Base-by-base conservation (phyloP, 2,797 vertebrate genomes). In the Lutjanus argentimaculatus region DNA sequence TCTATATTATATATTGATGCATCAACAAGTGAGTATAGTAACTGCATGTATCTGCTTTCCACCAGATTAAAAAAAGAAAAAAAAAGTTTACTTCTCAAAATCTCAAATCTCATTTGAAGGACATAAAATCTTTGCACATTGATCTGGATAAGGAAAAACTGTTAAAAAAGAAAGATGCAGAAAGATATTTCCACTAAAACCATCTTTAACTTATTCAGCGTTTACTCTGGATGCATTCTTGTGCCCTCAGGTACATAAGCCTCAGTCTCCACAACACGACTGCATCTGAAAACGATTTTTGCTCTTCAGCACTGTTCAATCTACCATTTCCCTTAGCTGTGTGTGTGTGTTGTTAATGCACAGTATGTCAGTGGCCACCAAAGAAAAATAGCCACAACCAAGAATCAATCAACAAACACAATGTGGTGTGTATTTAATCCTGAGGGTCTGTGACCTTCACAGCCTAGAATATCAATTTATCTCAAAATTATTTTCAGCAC, bases 381-480 rank as follows among this genome's bases (percentile, higher is more conserved):
- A 76, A 86, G 87, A 91, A 88, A 89, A 88, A 89, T 80, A 69
- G 79, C 76, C 85, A 77, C 68, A 69, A 85, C 73, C 55, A 16
- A 86, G 85, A 87, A 92, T 88, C 87, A 87, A 91, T 92, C 89
- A 86, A 74, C 73, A 81, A 83, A 83, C 78, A 84, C 73, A 80
- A 66, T 69, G 68, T 58, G 58, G 40, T 80, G 85, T 77, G 83
- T 72, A 83, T 90, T 92, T 89, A 90, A 89, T 91, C 86, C 75
- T 4, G 2, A n/a, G 72, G 64, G 78, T 82, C 82, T 67, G 57
- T 86, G 85, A 91, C 90, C 91, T 92, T 91, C 90, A 81, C 61
- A 6, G 67, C n/a, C 6, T 12, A 45, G 74, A 72, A 85, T 89
- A 85, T 89, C 82, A 84, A 89, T 91, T 89, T 25, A 85, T 89